Conservation (phyloP, 2,113 vertebrate species). For the Sinocyclocheilus maitianheensis region DNA sequence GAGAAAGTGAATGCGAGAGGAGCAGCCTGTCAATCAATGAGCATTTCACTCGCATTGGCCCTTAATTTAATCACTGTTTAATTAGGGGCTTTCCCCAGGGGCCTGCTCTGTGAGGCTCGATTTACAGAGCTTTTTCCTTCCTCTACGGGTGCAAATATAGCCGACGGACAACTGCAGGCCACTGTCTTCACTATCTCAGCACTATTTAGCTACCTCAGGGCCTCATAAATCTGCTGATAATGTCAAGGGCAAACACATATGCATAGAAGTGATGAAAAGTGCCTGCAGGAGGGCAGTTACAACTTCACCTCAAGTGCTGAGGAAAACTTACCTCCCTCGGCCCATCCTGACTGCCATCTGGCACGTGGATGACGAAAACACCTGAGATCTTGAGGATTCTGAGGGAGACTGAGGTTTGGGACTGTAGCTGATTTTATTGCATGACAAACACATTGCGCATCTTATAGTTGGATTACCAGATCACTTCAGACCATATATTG, state of each 20-base stretch:
- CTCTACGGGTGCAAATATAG: constrained; percentile 64
- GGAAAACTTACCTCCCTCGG: constrained; percentile 31
- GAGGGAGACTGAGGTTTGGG: not conserved
- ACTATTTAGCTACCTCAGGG: constrained; percentile 73
- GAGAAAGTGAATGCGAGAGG: constrained; percentile 49
- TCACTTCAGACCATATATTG: constrained; percentile 61
- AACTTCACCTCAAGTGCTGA: constrained; percentile 41
- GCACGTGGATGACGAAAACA: constrained; percentile 4
- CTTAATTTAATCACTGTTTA: constrained; percentile 82
- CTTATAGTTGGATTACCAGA: constrained; percentile 66
- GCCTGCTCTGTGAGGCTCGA: constrained; percentile 66
- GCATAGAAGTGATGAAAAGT: constrained; percentile 65
- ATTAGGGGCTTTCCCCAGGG: constrained; percentile 73
- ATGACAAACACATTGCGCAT: constrained; percentile 57
- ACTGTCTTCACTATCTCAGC: constrained; percentile 70
- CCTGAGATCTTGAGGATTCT: constrained; percentile 4
- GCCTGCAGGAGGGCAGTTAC: constrained; percentile 58
- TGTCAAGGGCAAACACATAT: constrained; percentile 76
- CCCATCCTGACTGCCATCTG: not conserved
- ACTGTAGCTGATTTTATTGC: constrained; percentile 45
- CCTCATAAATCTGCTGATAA: constrained; percentile 72
- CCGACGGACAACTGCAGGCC: constrained; percentile 67
- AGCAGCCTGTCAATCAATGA: constrained; percentile 68
- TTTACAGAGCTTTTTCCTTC: constrained; percentile 65
- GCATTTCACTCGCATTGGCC: constrained; percentile 72